A percentile compares a stretch with the other conserved stretches of the same genome.
These are phyloP conservation scores for Lasioglossum zephyrum DNA, from an alignment of 2,888 invertebrate genomes.

Conservation along the genomic window DNA sequence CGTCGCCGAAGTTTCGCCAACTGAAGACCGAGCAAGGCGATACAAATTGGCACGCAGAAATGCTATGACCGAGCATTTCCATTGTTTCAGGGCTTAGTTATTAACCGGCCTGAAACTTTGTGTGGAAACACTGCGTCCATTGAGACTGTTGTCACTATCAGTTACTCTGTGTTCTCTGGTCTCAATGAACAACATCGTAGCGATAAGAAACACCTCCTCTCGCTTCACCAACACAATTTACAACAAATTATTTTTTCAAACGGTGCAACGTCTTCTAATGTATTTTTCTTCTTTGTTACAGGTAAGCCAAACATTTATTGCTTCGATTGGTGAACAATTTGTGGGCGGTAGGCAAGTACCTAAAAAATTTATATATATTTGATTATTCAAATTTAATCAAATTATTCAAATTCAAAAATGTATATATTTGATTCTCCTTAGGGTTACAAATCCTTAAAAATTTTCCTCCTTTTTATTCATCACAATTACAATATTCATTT, in stretches of 20 bases:
- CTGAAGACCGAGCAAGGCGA: conserved; percentile 26
- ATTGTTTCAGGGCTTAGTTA: conserved; percentile 70
- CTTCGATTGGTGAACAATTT: background rate
- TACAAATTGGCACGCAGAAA: conserved; percentile 56
- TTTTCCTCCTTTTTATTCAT: no score
- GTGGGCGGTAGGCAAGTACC: background rate
- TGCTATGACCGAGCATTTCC: conserved; percentile 37
- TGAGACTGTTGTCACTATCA: conserved; percentile 33
- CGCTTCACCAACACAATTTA: background rate
- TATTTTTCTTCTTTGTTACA: background rate
- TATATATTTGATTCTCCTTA: no score
- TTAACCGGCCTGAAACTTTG: conserved; percentile 62
- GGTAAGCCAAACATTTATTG: conserved; percentile 5
- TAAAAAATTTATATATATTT: no score
- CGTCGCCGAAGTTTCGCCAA: conserved; percentile 1
- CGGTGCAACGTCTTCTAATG: background rate
- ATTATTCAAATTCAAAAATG: no score
- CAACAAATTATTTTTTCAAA: background rate
- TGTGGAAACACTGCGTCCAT: conserved; percentile 25
- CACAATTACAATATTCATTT: no score
- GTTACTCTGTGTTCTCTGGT: background rate
- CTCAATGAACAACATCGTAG: background rate
- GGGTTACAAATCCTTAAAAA: no score
- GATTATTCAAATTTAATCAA: no score
- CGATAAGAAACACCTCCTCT: background rate